phyloP scores from a whole-genome alignment of 2,113 vertebrate species.

The Lamprotornis superbus region DNA sequence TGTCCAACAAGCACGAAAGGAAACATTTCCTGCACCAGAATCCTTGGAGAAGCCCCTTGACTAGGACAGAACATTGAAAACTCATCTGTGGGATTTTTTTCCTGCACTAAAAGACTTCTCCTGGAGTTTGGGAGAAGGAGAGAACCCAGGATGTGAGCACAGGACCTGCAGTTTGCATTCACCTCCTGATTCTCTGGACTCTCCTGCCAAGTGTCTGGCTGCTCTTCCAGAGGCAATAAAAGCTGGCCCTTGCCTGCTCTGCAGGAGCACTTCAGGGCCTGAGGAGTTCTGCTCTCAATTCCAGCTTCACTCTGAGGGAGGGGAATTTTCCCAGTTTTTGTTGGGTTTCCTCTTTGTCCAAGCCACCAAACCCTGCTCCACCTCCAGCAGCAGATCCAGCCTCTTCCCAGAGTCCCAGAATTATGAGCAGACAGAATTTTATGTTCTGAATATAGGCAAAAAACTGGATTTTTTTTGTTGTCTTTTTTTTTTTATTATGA shows the following conservation, averaged over 20 bases:
- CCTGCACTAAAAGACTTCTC: not conserved
- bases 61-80: not conserved
- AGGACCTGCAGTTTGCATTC: conserved; percentile 2
- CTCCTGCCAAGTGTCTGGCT: not conserved
- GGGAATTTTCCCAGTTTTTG: not conserved
- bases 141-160: not conserved
- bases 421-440: not conserved
- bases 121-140: not conserved
- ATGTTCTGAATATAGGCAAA: not conserved
- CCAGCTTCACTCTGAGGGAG: not conserved
- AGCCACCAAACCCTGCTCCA: not conserved
- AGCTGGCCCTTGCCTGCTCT: not conserved
- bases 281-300: not conserved
- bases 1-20: not conserved
- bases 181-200: not conserved
- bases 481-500: not conserved
- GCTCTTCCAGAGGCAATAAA: conserved; percentile 23
- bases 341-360: not conserved
- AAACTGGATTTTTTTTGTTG: not conserved
- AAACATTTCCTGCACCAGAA: not conserved
- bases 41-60: not conserved
- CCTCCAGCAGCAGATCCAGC: not conserved
- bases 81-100: not conserved
- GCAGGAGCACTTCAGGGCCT: conserved; percentile 10
- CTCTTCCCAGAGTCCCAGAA: not conserved